These are phyloP conservation scores for Willisornis vidua DNA, from an alignment of 2,113 vertebrate genomes.

Conservation along the genomic window DNA sequence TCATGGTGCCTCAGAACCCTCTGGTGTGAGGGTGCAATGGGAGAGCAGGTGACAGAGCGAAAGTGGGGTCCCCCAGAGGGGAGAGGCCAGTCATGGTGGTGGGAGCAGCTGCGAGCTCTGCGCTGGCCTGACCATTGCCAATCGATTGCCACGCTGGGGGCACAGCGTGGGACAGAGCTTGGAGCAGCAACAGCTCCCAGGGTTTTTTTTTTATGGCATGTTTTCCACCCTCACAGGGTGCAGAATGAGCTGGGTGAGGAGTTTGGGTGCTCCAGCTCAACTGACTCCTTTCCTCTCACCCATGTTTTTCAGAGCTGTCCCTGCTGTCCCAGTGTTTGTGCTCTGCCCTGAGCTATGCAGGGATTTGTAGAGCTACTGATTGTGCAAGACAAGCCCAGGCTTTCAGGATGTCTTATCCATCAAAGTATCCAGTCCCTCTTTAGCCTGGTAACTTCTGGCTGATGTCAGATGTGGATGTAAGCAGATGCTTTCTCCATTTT, in stretches of 20 bases:
- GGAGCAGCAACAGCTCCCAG: background rate
- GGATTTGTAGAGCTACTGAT: fast-evolving
- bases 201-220: fast-evolving
- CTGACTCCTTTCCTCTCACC: fast-evolving
- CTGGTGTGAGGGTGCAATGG: fast-evolving
- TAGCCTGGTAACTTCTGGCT: slow-evolving; percentile 32
- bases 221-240: background rate
- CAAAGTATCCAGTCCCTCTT: background rate
- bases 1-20: fast-evolving
- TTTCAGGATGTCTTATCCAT: background rate
- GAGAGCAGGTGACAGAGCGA: background rate
- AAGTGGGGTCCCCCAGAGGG: fast-evolving
- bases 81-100: background rate
- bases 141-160: background rate
- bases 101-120: background rate
- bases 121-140: background rate
- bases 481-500: slow-evolving; percentile 69
- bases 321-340: fast-evolving
- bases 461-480: slow-evolving; percentile 43
- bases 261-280: background rate
- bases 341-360: background rate
- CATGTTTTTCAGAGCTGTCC: fast-evolving
- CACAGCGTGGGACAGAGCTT: background rate
- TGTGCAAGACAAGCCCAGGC: background rate
- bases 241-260: background rate